phyloP scores from a whole-genome alignment of 2,797 vertebrate species.

The Mastacembelus armatus region DNA sequence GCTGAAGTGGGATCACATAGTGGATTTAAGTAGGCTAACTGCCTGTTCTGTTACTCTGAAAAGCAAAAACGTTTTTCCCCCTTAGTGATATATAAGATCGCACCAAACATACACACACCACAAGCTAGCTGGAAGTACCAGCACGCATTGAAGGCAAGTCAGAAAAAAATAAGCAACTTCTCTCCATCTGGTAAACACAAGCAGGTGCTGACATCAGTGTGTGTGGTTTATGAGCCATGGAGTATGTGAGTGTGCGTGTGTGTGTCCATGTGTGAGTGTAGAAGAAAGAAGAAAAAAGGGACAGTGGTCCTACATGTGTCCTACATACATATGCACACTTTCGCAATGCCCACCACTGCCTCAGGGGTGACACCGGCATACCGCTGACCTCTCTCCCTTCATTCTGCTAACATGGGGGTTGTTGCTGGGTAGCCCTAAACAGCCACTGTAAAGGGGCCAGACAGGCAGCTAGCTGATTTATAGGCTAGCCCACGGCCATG shows the following conservation, averaged over 20 bases:
- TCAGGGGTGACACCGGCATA: conserved; percentile 28
- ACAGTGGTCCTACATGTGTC: conserved; percentile 33
- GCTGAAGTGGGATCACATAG: conserved; percentile 51
- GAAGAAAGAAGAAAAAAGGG: background rate
- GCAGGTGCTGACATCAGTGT: conserved; percentile 57
- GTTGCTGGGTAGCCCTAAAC: conserved; percentile 43
- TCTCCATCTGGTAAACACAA: conserved; percentile 64
- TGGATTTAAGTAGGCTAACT: conserved; percentile 44
- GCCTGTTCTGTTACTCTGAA: conserved; percentile 29
- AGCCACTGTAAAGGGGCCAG: conserved; percentile 57
- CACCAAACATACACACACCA: conserved; percentile 9
- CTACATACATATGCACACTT: conserved; percentile 38
- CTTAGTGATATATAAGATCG: conserved; percentile 21
- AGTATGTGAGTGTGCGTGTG: background rate
- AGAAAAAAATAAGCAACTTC: conserved; percentile 66
- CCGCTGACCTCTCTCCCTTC: conserved; percentile 62
- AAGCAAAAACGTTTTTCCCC: background rate
- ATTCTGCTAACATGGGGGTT: conserved; percentile 52
- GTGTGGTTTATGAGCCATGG: conserved; percentile 44
- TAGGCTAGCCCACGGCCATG: conserved; percentile 61
- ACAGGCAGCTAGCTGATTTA: conserved; percentile 71
- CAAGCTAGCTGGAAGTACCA: conserved; percentile 41
- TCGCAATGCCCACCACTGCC: conserved; percentile 28
- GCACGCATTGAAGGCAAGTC: conserved; percentile 47
- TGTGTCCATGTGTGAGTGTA: conserved; percentile 3